phyloP scores from a whole-genome alignment of 2,113 vertebrate genomes.

The Lepus europaeus region DNA sequence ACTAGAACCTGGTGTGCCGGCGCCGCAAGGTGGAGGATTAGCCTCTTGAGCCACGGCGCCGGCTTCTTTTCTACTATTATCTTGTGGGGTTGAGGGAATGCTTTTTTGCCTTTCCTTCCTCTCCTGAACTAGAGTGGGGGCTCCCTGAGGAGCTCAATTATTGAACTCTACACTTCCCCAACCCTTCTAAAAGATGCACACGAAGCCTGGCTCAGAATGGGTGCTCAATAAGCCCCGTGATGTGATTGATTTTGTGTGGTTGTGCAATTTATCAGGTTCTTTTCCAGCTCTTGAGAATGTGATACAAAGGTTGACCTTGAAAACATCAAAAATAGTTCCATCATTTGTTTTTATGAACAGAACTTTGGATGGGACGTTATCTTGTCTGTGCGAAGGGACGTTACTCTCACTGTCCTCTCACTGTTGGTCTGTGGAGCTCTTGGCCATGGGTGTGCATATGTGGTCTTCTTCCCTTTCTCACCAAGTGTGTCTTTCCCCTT shows the following conservation, averaged over 20 bases:
- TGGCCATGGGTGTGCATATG: neutral
- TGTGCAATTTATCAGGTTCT: neutral
- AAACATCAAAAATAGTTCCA: neutral
- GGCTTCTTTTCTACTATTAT: neutral
- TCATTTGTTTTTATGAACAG: neutral
- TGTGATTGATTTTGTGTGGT: neutral
- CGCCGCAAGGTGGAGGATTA: too few species aligned
- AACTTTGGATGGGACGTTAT: neutral
- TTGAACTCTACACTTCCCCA: neutral
- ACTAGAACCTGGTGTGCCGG: too few species aligned
- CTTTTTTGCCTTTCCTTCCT: neutral
- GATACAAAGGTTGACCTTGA: neutral
- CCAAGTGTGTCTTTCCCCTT: accelerated
- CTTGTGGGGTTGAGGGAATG: neutral
- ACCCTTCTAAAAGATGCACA: neutral
- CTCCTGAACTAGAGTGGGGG: neutral
- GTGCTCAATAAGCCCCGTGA: too few species aligned
- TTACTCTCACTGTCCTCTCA: neutral
- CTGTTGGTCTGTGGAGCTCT: neutral
- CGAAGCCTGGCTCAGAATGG: neutral
- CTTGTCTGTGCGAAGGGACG: neutral
- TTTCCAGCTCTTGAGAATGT: neutral
- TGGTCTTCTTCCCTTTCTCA: neutral
- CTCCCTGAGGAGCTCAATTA: neutral
- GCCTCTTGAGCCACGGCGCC: too few species aligned